These are phyloP conservation scores for Protonibea diacanthus DNA, from an alignment of 2,797 vertebrate genomes.

Conservation along the genomic window DNA sequence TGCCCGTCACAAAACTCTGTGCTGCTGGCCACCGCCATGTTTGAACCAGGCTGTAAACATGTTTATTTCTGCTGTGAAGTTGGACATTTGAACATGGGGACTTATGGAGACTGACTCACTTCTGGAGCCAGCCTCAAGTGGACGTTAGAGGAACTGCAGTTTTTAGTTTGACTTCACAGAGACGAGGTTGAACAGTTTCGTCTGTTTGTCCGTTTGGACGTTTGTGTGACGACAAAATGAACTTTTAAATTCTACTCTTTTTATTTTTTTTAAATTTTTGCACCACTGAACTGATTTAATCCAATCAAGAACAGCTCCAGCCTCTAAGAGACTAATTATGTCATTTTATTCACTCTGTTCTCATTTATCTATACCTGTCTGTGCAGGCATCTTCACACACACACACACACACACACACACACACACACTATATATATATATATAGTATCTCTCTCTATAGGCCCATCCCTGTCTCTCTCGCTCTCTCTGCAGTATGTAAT, in stretches of 20 bases:
- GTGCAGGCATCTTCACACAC: not conserved
- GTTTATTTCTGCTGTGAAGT: too few species aligned
- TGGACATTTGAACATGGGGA: too few species aligned
- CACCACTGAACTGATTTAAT: not conserved
- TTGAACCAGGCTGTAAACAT: too few species aligned
- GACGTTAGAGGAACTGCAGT: too few species aligned
- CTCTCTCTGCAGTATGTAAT: constrained; percentile 57
- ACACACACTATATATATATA: not conserved
- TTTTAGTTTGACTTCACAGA: too few species aligned
- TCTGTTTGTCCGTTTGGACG: too few species aligned
- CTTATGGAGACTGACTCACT: too few species aligned
- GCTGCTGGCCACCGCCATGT: too few species aligned
- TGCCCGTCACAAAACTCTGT: too few species aligned
- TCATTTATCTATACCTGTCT: not conserved
- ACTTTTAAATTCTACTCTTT: not conserved
- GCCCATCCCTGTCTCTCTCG: not conserved
- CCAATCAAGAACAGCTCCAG: not conserved
- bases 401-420: not conserved
- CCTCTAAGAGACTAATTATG: not conserved
- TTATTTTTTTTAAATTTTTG: not conserved
- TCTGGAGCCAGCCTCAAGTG: too few species aligned
- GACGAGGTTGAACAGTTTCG: too few species aligned
- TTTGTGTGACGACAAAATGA: too few species aligned
- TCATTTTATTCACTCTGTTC: not conserved
- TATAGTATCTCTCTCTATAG: not conserved